A percentile compares a stretch with the other conserved stretches of the same genome.
phyloP scores from a whole-genome alignment of 2,888 invertebrate species.

The Luperina nickerlii region DNA sequence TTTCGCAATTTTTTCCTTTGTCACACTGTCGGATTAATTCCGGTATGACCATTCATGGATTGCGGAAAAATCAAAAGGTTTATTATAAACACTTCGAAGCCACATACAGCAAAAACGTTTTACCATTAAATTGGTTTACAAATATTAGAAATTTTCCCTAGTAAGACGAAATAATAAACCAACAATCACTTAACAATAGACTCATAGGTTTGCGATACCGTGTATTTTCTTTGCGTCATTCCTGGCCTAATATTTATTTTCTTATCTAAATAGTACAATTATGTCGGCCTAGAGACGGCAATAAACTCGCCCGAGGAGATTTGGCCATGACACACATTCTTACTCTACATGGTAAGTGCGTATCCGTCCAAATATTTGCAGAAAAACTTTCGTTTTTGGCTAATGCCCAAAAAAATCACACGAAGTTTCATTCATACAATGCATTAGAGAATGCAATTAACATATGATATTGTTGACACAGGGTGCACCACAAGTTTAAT shows the following conservation, averaged over 20 bases:
- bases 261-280: constrained; percentile 77
- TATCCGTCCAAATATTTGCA: constrained; percentile 75
- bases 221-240: constrained; percentile 65
- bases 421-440: constrained; percentile 78
- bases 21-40: not conserved
- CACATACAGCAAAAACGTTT: constrained; percentile 54
- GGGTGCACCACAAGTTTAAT: not conserved
- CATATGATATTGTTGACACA: constrained; percentile 13
- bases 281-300: constrained; percentile 77
- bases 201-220: constrained; percentile 36
- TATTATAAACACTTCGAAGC: constrained; percentile 35
- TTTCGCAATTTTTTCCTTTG: not conserved
- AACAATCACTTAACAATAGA: constrained; percentile 48
- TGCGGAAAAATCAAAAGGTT: constrained; percentile 25
- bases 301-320: constrained; percentile 76
- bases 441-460: constrained; percentile 63
- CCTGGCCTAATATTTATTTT: constrained; percentile 72
- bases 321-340: constrained; percentile 82
- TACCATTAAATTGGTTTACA: constrained; percentile 37
- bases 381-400: constrained; percentile 82
- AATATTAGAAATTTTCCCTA: constrained; percentile 43
- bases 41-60: not conserved
- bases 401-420: constrained; percentile 74
- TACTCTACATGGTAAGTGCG: constrained; percentile 70
- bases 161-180: constrained; percentile 46